Conservation (phyloP, 2,888 invertebrate species). For the Brenthis hecate region DNA sequence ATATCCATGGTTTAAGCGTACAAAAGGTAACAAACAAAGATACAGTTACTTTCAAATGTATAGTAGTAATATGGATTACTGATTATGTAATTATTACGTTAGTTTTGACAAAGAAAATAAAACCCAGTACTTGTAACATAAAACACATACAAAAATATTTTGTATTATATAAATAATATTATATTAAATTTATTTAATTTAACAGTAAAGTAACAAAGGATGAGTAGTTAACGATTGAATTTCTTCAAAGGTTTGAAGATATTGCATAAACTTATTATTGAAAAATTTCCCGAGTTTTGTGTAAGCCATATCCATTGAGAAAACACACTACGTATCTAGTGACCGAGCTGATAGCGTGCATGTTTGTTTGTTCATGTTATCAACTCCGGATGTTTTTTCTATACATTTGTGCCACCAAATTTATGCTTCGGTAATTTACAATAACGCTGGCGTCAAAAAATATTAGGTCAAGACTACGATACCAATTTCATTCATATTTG, state of each 20-base stretch:
- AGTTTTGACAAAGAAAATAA: too few species aligned
- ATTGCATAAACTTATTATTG: background rate
- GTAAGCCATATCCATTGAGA: slow-evolving; percentile 56
- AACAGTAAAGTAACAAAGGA: too few species aligned
- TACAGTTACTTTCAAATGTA: too few species aligned
- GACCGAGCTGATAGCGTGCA: slow-evolving; percentile 78
- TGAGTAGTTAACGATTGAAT: background rate
- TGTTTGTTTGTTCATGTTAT: slow-evolving; percentile 81
- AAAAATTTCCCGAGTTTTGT: slow-evolving; percentile 1
- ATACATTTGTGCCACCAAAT: slow-evolving; percentile 77
- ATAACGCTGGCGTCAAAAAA: slow-evolving; percentile 68
- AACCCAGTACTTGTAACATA: too few species aligned
- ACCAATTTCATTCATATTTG: slow-evolving; percentile 43
- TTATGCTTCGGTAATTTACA: slow-evolving; percentile 70
- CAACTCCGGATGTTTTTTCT: slow-evolving; percentile 82
- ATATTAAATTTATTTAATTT: too few species aligned
- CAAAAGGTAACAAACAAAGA: too few species aligned
- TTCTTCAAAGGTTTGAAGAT: background rate
- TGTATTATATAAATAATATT: too few species aligned
- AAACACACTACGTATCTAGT: slow-evolving; percentile 73
- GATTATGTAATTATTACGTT: too few species aligned
- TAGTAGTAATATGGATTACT: too few species aligned
- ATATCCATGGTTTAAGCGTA: too few species aligned
- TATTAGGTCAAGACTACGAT: slow-evolving; percentile 73
- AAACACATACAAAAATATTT: too few species aligned